Conservation (phyloP, 2,797 vertebrate species). For the Synaphobranchus kaupii region DNA sequence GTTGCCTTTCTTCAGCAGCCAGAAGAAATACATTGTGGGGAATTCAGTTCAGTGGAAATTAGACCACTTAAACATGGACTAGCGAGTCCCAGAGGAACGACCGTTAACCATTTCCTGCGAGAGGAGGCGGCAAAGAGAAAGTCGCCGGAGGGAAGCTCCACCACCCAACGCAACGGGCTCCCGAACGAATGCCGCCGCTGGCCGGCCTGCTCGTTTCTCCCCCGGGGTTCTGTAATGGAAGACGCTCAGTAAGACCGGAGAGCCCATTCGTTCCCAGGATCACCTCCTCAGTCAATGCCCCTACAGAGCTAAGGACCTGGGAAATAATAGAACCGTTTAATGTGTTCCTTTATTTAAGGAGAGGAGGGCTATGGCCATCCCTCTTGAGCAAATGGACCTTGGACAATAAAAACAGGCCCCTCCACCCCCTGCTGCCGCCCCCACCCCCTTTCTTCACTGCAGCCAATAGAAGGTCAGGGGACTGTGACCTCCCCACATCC, state of each 20-base stretch:
- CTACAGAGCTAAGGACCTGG: not conserved
- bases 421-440: not conserved
- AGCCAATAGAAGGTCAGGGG: conserved; percentile 9
- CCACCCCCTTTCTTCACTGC: not conserved
- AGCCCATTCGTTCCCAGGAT: not conserved
- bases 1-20: not conserved
- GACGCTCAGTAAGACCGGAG: not conserved
- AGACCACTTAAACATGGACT: not conserved
- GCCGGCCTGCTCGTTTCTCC: not conserved
- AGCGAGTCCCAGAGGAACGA: not conserved
- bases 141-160: not conserved
- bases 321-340: conserved; percentile 1
- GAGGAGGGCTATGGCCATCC: conserved; percentile 1
- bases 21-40: not conserved
- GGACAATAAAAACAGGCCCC: conserved; percentile 34
- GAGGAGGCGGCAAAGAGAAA: not conserved
- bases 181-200: not conserved
- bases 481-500: conserved; percentile 14
- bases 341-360: not conserved
- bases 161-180: not conserved
- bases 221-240: not conserved
- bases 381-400: conserved; percentile 2
- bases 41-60: not conserved
- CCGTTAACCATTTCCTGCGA: not conserved
- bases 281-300: not conserved